Evolutionary conservation across 2,113 vertebrate genomes (phyloP).

Genomic region (Pteruthius melanotis): DNA sequence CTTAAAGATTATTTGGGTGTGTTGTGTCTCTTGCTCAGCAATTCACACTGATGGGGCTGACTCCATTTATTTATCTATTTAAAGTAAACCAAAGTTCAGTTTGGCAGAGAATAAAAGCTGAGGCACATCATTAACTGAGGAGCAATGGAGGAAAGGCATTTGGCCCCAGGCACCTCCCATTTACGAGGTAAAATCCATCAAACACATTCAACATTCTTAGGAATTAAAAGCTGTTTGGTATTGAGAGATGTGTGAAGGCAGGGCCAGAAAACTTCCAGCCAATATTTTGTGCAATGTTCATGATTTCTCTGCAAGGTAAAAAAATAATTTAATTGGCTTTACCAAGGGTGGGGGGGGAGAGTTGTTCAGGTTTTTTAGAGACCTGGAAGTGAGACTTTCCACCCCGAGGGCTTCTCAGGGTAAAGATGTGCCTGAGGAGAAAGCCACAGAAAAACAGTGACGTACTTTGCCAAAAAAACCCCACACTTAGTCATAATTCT

Average conservation of each 20-base stretch:
- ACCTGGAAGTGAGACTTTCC: not conserved
- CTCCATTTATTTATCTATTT: not conserved
- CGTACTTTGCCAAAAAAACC: rapidly evolving
- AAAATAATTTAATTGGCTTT: not conserved
- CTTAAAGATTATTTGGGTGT: not conserved
- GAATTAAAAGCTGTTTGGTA: not conserved
- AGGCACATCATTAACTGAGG: not conserved
- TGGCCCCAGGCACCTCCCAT: not conserved
- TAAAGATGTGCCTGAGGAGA: rapidly evolving
- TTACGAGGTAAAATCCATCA: not conserved
- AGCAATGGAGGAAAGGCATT: not conserved
- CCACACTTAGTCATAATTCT: not conserved
- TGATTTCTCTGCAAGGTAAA: not conserved
- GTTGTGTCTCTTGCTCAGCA: not conserved
- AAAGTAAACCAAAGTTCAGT: not conserved
- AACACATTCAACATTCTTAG: not conserved
- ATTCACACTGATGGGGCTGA: not conserved
- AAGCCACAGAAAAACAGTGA: not conserved
- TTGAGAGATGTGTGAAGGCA: not conserved
- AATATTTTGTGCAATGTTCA: not conserved
- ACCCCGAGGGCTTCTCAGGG: not conserved
- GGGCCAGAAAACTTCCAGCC: not conserved
- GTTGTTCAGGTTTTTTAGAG: not conserved
- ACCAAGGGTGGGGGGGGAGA: not conserved
- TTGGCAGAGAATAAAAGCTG: not conserved